These are phyloP conservation scores for Eristalis pertinax DNA, from an alignment of 2,888 invertebrate species.

Conservation along the genomic window DNA sequence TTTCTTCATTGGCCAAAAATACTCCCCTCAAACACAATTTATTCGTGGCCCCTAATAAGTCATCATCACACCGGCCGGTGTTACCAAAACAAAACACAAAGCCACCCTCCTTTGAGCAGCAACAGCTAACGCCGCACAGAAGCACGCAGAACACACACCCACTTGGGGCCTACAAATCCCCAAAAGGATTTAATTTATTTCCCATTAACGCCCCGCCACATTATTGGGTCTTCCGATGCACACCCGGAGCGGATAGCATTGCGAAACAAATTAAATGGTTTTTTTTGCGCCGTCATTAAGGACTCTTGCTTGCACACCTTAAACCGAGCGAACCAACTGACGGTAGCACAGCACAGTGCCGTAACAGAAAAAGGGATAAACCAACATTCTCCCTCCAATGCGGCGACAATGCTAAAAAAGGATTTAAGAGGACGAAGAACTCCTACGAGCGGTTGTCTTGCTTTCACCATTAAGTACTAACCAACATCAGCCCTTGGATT, in stretches of 20 bases:
- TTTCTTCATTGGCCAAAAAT: background rate
- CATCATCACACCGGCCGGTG: background rate
- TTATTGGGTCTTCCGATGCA: constrained; percentile 14
- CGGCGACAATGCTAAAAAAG: constrained; percentile 6
- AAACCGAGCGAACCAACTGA: background rate
- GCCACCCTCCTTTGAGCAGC: background rate
- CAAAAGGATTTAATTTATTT: constrained; percentile 48
- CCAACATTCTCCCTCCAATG: background rate
- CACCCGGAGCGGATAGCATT: constrained; percentile 26
- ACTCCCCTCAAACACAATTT: background rate
- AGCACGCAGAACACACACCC: background rate
- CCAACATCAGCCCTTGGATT: constrained; percentile 22
- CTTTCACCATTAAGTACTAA: constrained; percentile 29
- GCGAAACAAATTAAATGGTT: constrained; percentile 48
- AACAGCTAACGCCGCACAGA: background rate
- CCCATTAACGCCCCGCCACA: constrained; percentile 40
- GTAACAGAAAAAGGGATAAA: background rate
- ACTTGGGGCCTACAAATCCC: background rate
- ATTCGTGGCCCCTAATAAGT: background rate
- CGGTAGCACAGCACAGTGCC: background rate
- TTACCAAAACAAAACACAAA: background rate
- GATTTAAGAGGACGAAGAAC: constrained; percentile 9
- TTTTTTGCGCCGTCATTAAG: constrained; percentile 35
- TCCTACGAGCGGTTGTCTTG: constrained; percentile 3
- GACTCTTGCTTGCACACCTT: constrained; percentile 12